These are phyloP conservation scores for Actias luna DNA, from an alignment of 2,888 invertebrate genomes.

Conservation along the genomic window DNA sequence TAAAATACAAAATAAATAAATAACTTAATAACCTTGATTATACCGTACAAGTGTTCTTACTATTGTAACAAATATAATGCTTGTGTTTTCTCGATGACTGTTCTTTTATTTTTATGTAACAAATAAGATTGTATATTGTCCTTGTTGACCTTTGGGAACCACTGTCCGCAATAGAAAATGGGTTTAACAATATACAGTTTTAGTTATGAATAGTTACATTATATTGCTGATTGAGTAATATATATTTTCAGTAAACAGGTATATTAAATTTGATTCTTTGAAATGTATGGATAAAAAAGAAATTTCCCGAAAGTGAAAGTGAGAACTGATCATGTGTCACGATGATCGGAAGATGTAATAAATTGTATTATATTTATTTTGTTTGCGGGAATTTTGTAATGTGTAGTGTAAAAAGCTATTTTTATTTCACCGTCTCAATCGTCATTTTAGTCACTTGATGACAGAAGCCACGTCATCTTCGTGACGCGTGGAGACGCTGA, in stretches of 20 bases:
- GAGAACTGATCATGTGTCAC: too few relatives aligned
- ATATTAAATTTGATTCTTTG: too few relatives aligned
- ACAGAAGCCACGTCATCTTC: constrained; percentile 6
- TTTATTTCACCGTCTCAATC: constrained; percentile 3
- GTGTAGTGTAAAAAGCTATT: constrained; percentile 8
- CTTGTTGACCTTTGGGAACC: constrained; percentile 6
- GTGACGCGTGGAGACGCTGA: constrained; percentile 2
- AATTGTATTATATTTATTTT: too few relatives aligned
- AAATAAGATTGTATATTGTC: constrained; percentile 3
- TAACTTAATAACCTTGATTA: neutral
- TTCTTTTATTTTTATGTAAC: neutral
- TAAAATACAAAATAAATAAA: neutral
- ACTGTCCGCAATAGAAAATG: neutral
- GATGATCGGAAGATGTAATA: too few relatives aligned
- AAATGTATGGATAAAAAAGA: too few relatives aligned
- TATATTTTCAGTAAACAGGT: too few relatives aligned
- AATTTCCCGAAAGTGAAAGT: too few relatives aligned
- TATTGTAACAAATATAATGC: neutral
- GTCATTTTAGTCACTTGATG: constrained; percentile 17
- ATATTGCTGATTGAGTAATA: too few relatives aligned
- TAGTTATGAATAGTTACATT: neutral
- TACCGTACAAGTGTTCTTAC: neutral
- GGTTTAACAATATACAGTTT: neutral
- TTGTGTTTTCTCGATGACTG: neutral
- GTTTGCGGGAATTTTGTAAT: too few relatives aligned